Percentiles rank a stretch among this genome's conserved stretches.
Conservation (phyloP, 2,888 invertebrate species). For the Odontocerum albicorne region DNA sequence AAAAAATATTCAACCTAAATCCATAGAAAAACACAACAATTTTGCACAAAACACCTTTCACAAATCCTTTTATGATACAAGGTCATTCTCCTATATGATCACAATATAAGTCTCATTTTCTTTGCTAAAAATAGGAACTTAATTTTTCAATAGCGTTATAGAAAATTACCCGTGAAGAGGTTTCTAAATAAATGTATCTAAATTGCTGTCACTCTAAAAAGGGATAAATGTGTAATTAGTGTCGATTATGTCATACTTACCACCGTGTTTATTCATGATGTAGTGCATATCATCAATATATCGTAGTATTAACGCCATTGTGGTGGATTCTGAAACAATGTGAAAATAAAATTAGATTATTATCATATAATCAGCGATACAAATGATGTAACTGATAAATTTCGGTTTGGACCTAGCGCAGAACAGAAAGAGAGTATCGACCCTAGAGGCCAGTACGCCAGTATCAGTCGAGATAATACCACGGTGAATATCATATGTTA, state of each 20-base stretch:
- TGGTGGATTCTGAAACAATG: slow-evolving; percentile 52
- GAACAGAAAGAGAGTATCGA: slow-evolving; percentile 3
- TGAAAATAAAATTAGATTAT: slow-evolving; percentile 23
- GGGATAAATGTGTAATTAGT: too few relatives aligned
- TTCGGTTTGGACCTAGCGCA: background rate
- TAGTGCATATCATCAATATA: slow-evolving; percentile 77
- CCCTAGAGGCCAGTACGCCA: slow-evolving; percentile 14
- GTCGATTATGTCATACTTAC: slow-evolving; percentile 59
- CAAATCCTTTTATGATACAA: too few relatives aligned
- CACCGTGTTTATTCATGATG: slow-evolving; percentile 82
- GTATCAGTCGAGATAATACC: slow-evolving; percentile 4
- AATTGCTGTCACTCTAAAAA: too few relatives aligned
- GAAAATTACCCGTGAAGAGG: too few relatives aligned
- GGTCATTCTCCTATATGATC: too few relatives aligned
- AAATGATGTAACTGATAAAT: slow-evolving; percentile 10
- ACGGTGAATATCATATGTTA: slow-evolving; percentile 12
- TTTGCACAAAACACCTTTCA: too few relatives aligned
- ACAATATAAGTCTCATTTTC: too few relatives aligned
- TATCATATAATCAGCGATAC: background rate
- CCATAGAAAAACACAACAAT: too few relatives aligned
- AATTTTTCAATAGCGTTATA: too few relatives aligned
- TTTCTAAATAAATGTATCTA: too few relatives aligned
- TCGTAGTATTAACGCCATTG: slow-evolving; percentile 81
- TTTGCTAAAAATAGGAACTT: too few relatives aligned
- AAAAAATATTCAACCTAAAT: too few relatives aligned